A percentile compares a stretch with the other conserved stretches of the same genome.
Conservation (phyloP, 2,888 invertebrate species). For the Teleogryllus oceanicus region DNA sequence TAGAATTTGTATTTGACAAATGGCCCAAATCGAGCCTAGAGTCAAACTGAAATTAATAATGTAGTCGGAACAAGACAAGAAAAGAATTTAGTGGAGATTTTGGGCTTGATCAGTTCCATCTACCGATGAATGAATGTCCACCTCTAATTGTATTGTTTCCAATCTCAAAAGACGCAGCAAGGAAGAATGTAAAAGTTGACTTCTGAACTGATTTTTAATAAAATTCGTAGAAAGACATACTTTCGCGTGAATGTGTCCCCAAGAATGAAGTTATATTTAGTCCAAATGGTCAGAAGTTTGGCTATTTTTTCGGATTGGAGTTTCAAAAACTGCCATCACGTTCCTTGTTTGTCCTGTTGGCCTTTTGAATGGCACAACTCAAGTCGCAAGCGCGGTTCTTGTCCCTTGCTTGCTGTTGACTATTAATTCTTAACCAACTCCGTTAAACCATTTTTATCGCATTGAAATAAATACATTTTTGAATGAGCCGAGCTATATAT, state of each 20-base stretch:
- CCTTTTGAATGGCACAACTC: neutral
- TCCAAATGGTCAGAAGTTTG: neutral
- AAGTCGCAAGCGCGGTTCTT: neutral
- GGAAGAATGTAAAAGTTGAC: neutral
- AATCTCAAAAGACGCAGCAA: neutral
- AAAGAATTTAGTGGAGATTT: neutral
- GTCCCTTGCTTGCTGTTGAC: neutral
- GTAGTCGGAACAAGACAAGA: too few relatives aligned
- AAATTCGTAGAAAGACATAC: neutral
- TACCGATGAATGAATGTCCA: neutral
- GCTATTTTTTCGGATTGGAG: neutral
- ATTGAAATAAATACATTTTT: neutral
- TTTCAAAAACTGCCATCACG: neutral
- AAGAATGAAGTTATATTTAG: neutral
- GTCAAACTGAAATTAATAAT: too few relatives aligned
- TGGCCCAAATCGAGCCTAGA: too few relatives aligned
- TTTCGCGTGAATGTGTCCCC: neutral
- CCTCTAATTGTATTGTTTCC: neutral
- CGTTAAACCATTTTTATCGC: neutral
- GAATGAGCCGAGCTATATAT: neutral
- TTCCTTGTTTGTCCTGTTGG: neutral
- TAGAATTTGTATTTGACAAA: too few relatives aligned
- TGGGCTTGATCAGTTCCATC: neutral
- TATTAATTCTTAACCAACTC: neutral
- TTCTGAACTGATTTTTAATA: neutral